Evolutionary conservation across 2,797 vertebrate species (phyloP).

Genomic region (Podarcis lilfordi): DNA sequence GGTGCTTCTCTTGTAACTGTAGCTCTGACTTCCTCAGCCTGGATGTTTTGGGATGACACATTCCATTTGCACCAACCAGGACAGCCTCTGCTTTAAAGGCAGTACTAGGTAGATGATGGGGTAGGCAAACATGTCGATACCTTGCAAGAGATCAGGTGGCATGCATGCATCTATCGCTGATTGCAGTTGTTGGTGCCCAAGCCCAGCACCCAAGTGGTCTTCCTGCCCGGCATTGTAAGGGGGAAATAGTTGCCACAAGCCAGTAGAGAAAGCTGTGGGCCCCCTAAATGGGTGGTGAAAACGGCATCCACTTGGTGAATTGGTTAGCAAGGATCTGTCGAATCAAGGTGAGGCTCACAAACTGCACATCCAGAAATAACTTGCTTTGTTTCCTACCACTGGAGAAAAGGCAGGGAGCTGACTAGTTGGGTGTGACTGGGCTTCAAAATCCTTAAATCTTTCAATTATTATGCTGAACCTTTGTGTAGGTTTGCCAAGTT

Average conservation of each 20-base stretch:
- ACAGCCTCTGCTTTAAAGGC: not conserved
- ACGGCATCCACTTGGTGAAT: not conserved
- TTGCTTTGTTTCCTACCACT: not conserved
- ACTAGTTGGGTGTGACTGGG: no score
- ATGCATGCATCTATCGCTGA: no score
- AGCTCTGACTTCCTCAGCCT: not conserved
- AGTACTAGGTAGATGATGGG: not conserved
- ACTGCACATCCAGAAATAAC: not conserved
- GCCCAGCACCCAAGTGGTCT: not conserved
- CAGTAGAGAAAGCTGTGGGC: not conserved
- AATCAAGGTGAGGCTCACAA: no score
- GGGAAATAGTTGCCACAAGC: not conserved
- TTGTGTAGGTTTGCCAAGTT: fast-evolving
- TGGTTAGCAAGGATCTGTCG: not conserved
- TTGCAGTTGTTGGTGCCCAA: not conserved
- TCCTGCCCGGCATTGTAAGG: not conserved
- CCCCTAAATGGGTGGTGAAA: not conserved
- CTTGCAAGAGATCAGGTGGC: not conserved
- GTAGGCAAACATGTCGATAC: not conserved
- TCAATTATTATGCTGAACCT: not conserved
- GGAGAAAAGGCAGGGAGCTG: no score
- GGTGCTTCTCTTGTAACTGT: not conserved
- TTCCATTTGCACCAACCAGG: no score
- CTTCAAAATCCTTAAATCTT: no score
- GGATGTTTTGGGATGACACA: not conserved